Percentiles rank a stretch among this genome's conserved stretches.
These are phyloP conservation scores for Temnothorax nylanderi DNA, from an alignment of 1,140 invertebrate genomes.

Conservation along the genomic window DNA sequence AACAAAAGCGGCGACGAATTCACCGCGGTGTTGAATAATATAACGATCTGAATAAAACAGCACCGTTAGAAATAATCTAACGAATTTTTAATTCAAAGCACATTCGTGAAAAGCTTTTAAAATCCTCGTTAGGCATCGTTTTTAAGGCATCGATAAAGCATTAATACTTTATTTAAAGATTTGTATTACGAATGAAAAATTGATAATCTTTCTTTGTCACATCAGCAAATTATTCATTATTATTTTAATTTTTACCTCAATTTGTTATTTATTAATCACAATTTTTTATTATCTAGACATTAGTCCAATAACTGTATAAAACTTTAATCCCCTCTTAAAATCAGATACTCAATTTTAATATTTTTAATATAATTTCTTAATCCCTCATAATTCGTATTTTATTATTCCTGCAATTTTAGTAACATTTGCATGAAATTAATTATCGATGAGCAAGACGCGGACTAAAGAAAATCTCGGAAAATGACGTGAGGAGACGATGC, in stretches of 20 bases:
- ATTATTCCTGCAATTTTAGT: not conserved
- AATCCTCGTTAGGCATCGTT: not conserved
- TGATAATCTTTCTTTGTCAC: not conserved
- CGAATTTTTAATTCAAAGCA: not conserved
- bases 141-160: not conserved
- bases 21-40: constrained; percentile 18
- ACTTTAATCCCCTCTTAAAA: not conserved
- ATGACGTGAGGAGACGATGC: not conserved
- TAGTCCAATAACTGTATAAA: not conserved
- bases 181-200: not conserved
- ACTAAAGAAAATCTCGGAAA: not conserved
- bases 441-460: not conserved
- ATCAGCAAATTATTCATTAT: not conserved
- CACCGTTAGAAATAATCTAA: not conserved
- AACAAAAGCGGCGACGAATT: not conserved
- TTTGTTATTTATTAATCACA: not conserved
- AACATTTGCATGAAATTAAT: not conserved
- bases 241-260: not conserved
- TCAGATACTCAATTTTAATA: not conserved
- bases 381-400: not conserved
- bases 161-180: not conserved
- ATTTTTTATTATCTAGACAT: not conserved
- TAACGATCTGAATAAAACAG: not conserved
- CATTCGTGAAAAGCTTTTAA: not conserved
- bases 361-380: not conserved